Evolutionary conservation across 1,140 invertebrate genomes (phyloP), one percentile per base, ranked within the genome.

Genomic region (Triops longicaudatus): DNA sequence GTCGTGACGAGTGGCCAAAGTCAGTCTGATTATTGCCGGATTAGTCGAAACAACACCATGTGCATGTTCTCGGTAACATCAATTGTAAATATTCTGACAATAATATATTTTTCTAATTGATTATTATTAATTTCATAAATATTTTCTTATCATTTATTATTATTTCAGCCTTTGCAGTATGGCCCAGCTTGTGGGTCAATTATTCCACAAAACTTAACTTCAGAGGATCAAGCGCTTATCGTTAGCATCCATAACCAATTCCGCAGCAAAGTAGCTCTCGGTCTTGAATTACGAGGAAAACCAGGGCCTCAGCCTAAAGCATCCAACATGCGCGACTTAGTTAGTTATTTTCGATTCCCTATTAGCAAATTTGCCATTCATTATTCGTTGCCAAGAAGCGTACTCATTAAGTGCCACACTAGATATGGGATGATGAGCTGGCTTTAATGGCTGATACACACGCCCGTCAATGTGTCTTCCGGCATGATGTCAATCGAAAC

Each of bases 271-370:
- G n/a, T n/a, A n/a, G n/a, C n/a, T 11, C 14, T 71, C 12, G 78
- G 78, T 1, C 43, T 26, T 3, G 78, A 78, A 31, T 77, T 5
- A 2, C 74, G 42, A 0, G 78, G 78, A 31, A 17, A 10, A n/a
- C 78, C 78, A 44, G 78, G 78, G 3, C 78, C 78, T 43, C 78
- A 78, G 76, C 74, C 74, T 9, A 2, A n/a, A 12, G 78, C 78
- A 11, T 42, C 74, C 50, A 77, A 78, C 50, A 78, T 78, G 78
- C 41, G 43, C 28, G 41, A 43, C 1, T n/a, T 78, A 26, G 77
- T 78, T 31, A 12, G 41, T n/a, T 17, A 5, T 12, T 17, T 12
- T 44, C 1, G 1, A 44, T 3, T 17, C 5, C 17, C 11, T 12
- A 44, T 0, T 44, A 12, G 17, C 43, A 1, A 44, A 44, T n/a